phyloP scores from a whole-genome alignment of 2,113 vertebrate species.

The Ptyas mucosa region DNA sequence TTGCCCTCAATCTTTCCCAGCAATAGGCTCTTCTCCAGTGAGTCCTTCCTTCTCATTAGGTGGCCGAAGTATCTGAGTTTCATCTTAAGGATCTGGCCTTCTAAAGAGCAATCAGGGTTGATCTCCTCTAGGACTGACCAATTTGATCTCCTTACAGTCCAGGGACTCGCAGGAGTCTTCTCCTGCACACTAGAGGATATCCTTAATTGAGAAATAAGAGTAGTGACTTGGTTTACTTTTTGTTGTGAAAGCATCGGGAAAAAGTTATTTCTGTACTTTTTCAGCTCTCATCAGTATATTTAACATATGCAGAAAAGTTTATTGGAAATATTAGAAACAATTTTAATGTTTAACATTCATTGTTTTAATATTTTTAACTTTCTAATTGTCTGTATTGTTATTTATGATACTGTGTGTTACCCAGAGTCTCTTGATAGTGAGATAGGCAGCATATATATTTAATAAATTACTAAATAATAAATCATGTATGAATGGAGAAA shows the following conservation, averaged over 20 bases:
- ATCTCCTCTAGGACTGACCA: no score
- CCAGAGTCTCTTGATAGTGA: not conserved
- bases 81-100: no score
- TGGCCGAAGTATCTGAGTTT: no score
- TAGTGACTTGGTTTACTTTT: not conserved
- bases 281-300: not conserved
- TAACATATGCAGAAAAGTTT: not conserved
- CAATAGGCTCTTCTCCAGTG: no score
- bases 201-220: not conserved
- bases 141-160: no score
- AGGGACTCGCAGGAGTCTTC: no score
- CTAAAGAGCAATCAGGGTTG: no score
- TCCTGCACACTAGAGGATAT: not conserved
- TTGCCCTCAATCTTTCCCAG: no score
- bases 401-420: not conserved
- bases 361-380: not conserved
- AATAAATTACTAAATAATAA: not conserved
- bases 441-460: not conserved
- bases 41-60: no score
- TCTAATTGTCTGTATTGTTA: not conserved
- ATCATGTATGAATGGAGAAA: not conserved
- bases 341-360: not conserved
- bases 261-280: not conserved
- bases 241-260: not conserved
- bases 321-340: not conserved